Percentiles rank a stretch among this genome's conserved stretches.
Evolutionary conservation across 2,113 vertebrate species (phyloP).

Genomic region (Pterocles gutturalis): DNA sequence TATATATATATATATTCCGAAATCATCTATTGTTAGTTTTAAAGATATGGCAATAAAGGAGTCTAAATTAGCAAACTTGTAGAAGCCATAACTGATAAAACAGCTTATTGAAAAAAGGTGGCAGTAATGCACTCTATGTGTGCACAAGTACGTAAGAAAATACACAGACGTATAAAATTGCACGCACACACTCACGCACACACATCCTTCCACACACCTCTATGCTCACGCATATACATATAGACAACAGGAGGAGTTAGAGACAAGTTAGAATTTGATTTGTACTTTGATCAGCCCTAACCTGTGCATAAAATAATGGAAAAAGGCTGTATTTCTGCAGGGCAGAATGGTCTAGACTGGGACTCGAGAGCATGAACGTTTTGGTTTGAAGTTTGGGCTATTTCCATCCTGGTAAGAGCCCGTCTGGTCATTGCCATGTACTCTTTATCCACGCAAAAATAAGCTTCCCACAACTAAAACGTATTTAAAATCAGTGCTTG

Average conservation of each 20-base stretch:
- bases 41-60: constrained; percentile 97
- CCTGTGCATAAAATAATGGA: constrained; percentile 74
- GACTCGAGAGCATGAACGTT: constrained; percentile 57
- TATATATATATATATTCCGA: constrained; percentile 88
- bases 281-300: constrained; percentile 81
- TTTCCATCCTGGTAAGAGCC: constrained; percentile 49
- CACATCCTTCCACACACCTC: constrained; percentile 80
- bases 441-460: constrained; percentile 63
- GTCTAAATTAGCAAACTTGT: constrained; percentile 95
- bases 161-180: constrained; percentile 90
- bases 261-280: constrained; percentile 86
- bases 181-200: constrained; percentile 75
- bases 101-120: constrained; percentile 97
- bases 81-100: constrained; percentile 93
- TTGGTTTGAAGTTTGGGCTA: constrained; percentile 71
- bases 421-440: constrained; percentile 35
- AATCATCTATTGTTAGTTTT: constrained; percentile 91
- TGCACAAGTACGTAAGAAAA: constrained; percentile 96
- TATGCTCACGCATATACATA: constrained; percentile 86
- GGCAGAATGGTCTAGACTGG: constrained; percentile 57
- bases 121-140: constrained; percentile 97
- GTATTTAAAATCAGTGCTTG: constrained; percentile 79
- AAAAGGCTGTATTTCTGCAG: constrained; percentile 64
- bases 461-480: constrained; percentile 75
- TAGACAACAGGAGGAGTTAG: constrained; percentile 85